phyloP scores from a whole-genome alignment of 2,797 vertebrate species.

The Buphagus erythrorhynchus region DNA sequence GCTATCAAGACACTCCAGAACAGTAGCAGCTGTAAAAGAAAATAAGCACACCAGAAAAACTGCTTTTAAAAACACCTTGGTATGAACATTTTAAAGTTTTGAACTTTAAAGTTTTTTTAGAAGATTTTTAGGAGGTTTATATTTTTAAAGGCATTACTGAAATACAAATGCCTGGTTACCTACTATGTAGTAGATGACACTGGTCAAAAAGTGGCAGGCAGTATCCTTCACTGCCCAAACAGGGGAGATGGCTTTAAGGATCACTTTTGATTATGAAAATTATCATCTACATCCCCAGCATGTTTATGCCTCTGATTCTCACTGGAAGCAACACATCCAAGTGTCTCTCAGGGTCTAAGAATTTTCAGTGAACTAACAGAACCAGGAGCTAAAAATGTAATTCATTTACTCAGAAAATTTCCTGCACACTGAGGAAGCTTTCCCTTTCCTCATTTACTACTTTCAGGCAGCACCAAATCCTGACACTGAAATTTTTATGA shows the following conservation, averaged over 20 bases:
- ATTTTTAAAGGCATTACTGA: not conserved
- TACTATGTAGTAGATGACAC: not conserved
- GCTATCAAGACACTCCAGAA: constrained; percentile 86
- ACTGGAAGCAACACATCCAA: not conserved
- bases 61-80: not conserved
- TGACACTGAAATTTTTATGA: not conserved
- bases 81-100: not conserved
- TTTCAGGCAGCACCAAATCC: not conserved
- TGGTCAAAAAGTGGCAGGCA: not conserved
- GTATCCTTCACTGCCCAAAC: not conserved
- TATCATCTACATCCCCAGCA: not conserved
- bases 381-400: not conserved
- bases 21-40: constrained; percentile 80
- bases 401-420: not conserved
- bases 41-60: not conserved
- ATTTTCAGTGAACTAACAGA: not conserved
- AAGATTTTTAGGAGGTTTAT: not conserved
- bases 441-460: not conserved
- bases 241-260: not conserved
- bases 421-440: not conserved
- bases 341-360: not conserved
- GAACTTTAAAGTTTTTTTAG: no score
- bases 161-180: not conserved
- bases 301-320: not conserved
- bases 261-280: not conserved